phyloP scores from a whole-genome alignment of 2,113 vertebrate genomes.

The Vireo altiloquus region DNA sequence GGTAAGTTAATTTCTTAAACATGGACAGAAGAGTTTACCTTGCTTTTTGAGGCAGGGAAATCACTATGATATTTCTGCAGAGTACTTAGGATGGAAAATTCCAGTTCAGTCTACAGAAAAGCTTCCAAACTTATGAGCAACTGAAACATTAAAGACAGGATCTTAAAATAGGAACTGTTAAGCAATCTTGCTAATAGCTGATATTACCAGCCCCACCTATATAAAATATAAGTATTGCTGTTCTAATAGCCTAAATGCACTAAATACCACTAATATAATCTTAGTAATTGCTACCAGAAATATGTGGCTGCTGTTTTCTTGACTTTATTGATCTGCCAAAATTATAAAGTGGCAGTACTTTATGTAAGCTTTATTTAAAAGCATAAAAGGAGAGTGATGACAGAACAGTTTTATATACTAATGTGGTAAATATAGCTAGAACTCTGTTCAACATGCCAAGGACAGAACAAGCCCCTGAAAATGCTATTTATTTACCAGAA shows the following conservation, averaged over 20 bases:
- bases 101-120: background rate
- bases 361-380: conserved; percentile 63
- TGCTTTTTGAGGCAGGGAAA: background rate
- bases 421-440: conserved; percentile 48
- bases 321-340: conserved; percentile 32
- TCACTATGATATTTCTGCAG: background rate
- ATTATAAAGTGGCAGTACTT: conserved; percentile 38
- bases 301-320: conserved; percentile 27
- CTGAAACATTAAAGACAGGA: background rate
- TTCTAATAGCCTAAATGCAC: conserved; percentile 43
- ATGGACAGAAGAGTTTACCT: background rate
- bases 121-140: background rate
- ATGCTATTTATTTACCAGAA: background rate
- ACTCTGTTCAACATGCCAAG: background rate
- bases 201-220: conserved; percentile 34
- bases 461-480: conserved; percentile 22
- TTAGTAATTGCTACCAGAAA: conserved; percentile 30
- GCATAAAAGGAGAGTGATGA: conserved; percentile 40
- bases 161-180: conserved; percentile 40
- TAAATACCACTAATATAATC: conserved; percentile 22
- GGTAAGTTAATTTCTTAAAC: background rate
- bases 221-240: conserved; percentile 39
- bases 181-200: conserved; percentile 32
- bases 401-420: conserved; percentile 36
- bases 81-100: conserved; percentile 10